Base-by-base conservation (phyloP, 2,888 invertebrate species). In the Ptychoptera albimana region DNA sequence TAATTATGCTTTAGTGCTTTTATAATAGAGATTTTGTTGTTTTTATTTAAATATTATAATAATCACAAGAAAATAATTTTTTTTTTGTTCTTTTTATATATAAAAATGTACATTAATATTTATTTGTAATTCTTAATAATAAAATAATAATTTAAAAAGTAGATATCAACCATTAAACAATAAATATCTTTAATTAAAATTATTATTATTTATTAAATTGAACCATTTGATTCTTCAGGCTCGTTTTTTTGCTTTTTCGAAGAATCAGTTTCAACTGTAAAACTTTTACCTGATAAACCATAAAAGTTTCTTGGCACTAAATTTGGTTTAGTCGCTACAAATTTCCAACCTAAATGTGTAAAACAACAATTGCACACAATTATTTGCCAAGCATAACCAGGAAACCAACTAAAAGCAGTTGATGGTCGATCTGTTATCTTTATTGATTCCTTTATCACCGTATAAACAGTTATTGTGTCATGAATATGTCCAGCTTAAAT, bases 381-480 rank as follows among this genome's bases (percentile, higher is more conserved):
- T 43, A 85, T 80, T 30, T 78, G 81, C 88, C 88, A 88, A 6
- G 79, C 76, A 58, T 86, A 88, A 23, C 84, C 86, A 7, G 87
- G 86, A 61, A 88, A 88, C 88, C 88, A 88, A 50, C 79, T 81
- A 56, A 78, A 81, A 52, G 81, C 75, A n/a, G 73, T 73, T 2
- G 80, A 79, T 1, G 82, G 73, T 39, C 69, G 66, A 1, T 66
- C 65, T 39, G 57, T 60, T 30, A 70, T 64, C 12, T 77, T 61
- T 35, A 62, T 55, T 13, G 72, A 63, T 49, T 73, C 68, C 14
- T 66, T 60, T 40, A 60, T 48, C 0, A 74, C 71, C 43, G 67
- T 64, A 48, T 69, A 68, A 1, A 80, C 69, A 0, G 87, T 88
- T 37, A 88, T 69, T 5, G 82, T 86, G 59, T 88, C 87, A 56